Base-by-base conservation (phyloP, 2,888 invertebrate species). In the Chymomyza procnemis region DNA sequence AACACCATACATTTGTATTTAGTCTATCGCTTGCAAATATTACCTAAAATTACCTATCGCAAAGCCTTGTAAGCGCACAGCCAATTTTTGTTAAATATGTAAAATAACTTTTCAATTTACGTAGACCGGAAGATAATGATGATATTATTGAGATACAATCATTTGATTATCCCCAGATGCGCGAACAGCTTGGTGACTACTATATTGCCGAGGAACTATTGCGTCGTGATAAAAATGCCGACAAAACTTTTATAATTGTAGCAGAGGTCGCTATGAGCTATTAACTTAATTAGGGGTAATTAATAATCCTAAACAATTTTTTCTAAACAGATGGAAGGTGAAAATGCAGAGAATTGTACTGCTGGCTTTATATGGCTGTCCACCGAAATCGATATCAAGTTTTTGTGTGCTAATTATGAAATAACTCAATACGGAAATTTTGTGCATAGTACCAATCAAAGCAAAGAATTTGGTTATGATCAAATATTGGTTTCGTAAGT, bases 41-140 rank as follows among this genome's bases (percentile, higher is more conserved):
- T 89, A 48, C 71, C 76, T 0, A 59, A 41, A 30, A 83, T 89
- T 60, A 68, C 69, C 1, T 89, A 80, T 47, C 81, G 89, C n/a
- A 79, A 65, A 65, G 89, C 90, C 4, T 67, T 89, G 89, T 89
- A 80, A 79, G 85, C 80, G 1, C 12, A 4, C 2, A 14, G 12
- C 12, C 30, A 30, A 6, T 6, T 30, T 3, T n/a, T n/a, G n/a
- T n/a, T 41, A 41, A 41, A 4, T 41, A 41, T 41, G 12, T 12
- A 12, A 26, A 22, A 1, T 46, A 18, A 18, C 16, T 52, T 21
- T 26, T 1, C 1, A 26, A 8, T 56, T 22, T 3, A 5, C n/a
- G 3, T 16, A 95, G 95, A 0, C 93, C 95, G 78, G 95, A 95
- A 90, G 95, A 96, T 76, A 95, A 95, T 84, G 95, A 95, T 76